phyloP scores from a whole-genome alignment of 2,797 vertebrate genomes.

The Danionella dracula region DNA sequence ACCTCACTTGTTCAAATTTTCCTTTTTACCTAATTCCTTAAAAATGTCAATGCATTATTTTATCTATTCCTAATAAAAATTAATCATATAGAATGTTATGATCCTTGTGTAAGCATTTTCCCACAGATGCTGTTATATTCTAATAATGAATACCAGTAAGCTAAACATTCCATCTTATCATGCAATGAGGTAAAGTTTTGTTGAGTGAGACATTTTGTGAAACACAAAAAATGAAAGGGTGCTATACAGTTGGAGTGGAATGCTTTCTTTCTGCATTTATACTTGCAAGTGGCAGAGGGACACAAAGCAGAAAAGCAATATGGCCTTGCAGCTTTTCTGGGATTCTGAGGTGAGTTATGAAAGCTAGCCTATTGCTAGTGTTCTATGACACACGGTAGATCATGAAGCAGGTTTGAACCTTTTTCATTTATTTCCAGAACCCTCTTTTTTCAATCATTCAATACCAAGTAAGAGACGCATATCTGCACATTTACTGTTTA shows the following conservation, averaged over 20 bases:
- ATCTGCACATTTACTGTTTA: neutral
- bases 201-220: slow-evolving; percentile 4
- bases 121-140: no score
- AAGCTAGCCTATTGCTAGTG: slow-evolving; percentile 40
- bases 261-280: slow-evolving; percentile 46
- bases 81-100: no score
- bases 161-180: no score
- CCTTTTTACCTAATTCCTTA: no score
- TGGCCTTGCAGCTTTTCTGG: slow-evolving; percentile 41
- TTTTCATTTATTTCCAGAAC: slow-evolving; percentile 20
- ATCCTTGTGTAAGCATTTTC: no score
- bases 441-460: neutral
- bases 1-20: no score
- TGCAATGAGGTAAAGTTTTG: neutral
- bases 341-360: slow-evolving; percentile 47
- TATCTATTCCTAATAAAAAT: no score
- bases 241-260: slow-evolving; percentile 16
- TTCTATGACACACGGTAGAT: slow-evolving; percentile 38
- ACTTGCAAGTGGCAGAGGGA: slow-evolving; percentile 34
- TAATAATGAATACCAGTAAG: no score
- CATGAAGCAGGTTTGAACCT: slow-evolving; percentile 35
- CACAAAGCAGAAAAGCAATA: slow-evolving; percentile 33
- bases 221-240: slow-evolving; percentile 13
- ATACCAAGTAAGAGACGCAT: neutral
- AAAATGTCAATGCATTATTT: no score